These are phyloP conservation scores for Rhinoptilus africanus DNA, from an alignment of 2,113 vertebrate species.

Conservation along the genomic window DNA sequence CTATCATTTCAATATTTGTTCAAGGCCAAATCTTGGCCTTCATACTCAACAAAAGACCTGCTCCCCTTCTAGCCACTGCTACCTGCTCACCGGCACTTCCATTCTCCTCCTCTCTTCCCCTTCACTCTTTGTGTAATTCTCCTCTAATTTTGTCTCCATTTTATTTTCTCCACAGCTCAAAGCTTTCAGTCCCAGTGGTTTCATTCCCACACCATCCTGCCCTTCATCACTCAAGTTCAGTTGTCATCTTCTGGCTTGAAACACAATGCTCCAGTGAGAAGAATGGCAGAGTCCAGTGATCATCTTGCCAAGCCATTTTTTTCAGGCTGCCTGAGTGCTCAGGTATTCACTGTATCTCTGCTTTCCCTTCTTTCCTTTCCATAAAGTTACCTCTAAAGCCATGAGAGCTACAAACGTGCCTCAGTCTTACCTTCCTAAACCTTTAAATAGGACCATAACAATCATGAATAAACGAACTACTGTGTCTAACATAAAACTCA, in stretches of 20 bases:
- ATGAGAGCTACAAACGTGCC: background rate
- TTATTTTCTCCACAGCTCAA: background rate
- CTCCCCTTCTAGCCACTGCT: background rate
- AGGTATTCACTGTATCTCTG: background rate
- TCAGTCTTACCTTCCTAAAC: background rate
- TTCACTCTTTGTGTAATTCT: background rate
- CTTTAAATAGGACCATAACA: background rate
- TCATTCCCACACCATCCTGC: background rate
- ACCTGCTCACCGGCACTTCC: background rate
- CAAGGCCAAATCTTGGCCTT: background rate
- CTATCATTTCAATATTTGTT: background rate
- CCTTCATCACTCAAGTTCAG: background rate
- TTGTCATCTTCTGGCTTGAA: background rate
- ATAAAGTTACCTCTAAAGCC: background rate
- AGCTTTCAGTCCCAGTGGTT: background rate
- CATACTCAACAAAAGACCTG: background rate
- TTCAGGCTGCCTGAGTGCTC: background rate
- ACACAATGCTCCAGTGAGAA: background rate
- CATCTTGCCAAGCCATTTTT: background rate
- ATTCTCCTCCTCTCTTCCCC: background rate
- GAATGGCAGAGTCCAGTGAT: background rate
- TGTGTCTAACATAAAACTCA: background rate
- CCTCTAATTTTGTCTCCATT: background rate
- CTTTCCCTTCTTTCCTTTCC: background rate
- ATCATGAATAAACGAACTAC: background rate